Percentiles rank a stretch among this genome's conserved stretches.
Evolutionary conservation across 64 coral and sea anemone species (phyloP).

Genomic region (Actinia tenebrosa): DNA sequence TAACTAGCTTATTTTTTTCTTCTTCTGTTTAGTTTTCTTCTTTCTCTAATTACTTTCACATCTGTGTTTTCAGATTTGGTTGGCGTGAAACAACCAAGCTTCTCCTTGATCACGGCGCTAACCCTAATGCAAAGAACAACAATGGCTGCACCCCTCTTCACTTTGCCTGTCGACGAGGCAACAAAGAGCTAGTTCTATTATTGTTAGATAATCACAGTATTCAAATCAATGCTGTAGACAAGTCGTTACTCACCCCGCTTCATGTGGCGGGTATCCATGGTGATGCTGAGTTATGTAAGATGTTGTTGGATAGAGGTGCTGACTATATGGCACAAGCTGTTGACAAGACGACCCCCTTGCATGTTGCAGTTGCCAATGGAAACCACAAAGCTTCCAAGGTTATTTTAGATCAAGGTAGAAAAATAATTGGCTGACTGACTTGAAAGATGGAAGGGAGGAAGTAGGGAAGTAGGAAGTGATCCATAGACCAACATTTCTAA

Average conservation of each 20-base stretch:
- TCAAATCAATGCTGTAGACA: constrained; percentile 25
- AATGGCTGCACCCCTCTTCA: constrained; percentile 47
- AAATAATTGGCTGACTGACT: neutral
- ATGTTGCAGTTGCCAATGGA: constrained; percentile 23
- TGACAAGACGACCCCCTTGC: constrained; percentile 34
- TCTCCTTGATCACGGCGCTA: constrained; percentile 43
- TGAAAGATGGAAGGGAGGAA: too few relatives aligned
- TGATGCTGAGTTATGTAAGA: constrained; percentile 24
- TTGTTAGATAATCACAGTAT: neutral
- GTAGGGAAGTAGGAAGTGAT: too few relatives aligned
- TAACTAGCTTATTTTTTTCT: neutral
- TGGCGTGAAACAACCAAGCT: constrained; percentile 17
- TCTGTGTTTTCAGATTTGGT: constrained; percentile 22
- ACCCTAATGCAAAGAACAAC: constrained; percentile 8
- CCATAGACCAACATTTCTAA: neutral
- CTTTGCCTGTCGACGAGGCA: constrained; percentile 44
- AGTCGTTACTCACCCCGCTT: constrained; percentile 34
- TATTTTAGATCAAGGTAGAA: constrained; percentile 34
- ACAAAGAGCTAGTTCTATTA: constrained; percentile 35
- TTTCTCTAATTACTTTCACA: neutral
- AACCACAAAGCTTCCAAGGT: constrained; percentile 18
- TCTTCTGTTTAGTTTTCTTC: neutral
- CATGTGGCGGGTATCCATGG: constrained; percentile 39
- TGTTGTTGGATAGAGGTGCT: constrained; percentile 38
- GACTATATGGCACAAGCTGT: constrained; percentile 14